Conservation (phyloP, 2,113 vertebrate species). For the Papio anubis region DNA sequence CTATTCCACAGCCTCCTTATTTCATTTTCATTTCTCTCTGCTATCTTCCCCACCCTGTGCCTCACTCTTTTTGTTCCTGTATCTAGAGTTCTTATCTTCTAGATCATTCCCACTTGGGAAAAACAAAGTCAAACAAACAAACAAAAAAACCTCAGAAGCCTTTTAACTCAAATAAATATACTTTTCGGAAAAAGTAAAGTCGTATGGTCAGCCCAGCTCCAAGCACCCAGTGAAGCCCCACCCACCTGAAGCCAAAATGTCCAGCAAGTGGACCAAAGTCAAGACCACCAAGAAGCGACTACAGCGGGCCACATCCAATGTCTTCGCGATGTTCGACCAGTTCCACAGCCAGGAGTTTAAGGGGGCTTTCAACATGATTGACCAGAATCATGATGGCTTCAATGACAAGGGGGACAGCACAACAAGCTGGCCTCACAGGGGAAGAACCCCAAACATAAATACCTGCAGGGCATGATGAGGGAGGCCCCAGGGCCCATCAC, state of each 20-base stretch:
- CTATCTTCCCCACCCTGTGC: neutral
- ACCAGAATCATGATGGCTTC: constrained; percentile 93
- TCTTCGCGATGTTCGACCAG: constrained; percentile 99
- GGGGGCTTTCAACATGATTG: constrained; percentile 88
- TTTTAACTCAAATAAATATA: neutral
- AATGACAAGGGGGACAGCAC: constrained; percentile 98
- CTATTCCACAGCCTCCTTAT: neutral
- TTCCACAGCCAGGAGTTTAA: constrained; percentile 99
- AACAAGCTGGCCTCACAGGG: constrained; percentile 98
- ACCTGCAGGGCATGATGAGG: constrained; percentile 98
- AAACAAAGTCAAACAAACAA: neutral
- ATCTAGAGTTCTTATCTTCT: neutral
- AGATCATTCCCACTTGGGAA: neutral
- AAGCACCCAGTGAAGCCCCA: constrained; percentile 2
- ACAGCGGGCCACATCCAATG: constrained; percentile 97
- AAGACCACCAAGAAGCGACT: constrained; percentile 99
- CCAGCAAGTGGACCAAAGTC: constrained; percentile 72
- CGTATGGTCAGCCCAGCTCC: too few species aligned
- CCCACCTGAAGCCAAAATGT: constrained; percentile 87
- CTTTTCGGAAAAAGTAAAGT: neutral
- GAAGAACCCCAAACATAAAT: constrained; percentile 98
- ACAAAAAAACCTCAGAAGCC: neutral
- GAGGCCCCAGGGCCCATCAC: constrained; percentile 92
- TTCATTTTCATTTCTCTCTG: neutral
- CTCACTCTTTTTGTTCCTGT: neutral